phyloP scores from a whole-genome alignment of 1,140 invertebrate genomes.

The Polypedilum pembai region DNA sequence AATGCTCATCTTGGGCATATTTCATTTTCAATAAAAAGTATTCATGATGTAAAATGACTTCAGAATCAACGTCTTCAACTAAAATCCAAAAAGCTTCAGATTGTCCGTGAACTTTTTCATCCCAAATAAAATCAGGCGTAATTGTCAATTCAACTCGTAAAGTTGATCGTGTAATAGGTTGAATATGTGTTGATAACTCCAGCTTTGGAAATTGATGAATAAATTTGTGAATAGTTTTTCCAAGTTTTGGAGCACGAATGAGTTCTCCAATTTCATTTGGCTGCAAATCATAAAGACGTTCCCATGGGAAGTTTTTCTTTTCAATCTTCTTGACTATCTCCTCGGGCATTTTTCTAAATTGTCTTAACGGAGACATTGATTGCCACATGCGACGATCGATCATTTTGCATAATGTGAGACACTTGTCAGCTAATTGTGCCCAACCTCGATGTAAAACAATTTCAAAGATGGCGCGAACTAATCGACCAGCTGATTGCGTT shows the following conservation, averaged over 20 bases:
- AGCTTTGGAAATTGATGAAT: constrained; percentile 96
- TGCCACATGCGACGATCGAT: constrained; percentile 99
- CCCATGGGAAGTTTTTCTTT: constrained; percentile 95
- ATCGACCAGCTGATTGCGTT: constrained; percentile 90
- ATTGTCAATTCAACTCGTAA: constrained; percentile 93
- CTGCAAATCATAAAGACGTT: constrained; percentile 89
- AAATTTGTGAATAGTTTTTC: constrained; percentile 96
- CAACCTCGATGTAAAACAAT: constrained; percentile 85
- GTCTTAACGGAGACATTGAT: constrained; percentile 95
- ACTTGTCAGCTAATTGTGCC: constrained; percentile 96
- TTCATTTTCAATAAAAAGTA: constrained; percentile 95
- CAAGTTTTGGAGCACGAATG: constrained; percentile 89
- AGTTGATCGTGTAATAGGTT: constrained; percentile 94
- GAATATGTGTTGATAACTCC: constrained; percentile 90
- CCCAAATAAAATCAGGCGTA: constrained; percentile 99
- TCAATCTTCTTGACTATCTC: constrained; percentile 98
- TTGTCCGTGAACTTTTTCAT: constrained; percentile 91
- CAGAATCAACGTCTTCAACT: constrained; percentile 96
- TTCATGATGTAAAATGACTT: constrained; percentile 93
- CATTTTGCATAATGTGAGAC: constrained; percentile 96
- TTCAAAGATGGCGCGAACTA: constrained; percentile 96
- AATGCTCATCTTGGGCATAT: constrained; percentile 89
- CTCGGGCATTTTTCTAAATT: constrained; percentile 97
- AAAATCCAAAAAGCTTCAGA: constrained; percentile 99
- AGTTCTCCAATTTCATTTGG: constrained; percentile 97